A percentile compares a stretch with the other conserved stretches of the same genome.
Evolutionary conservation across 2,797 vertebrate genomes (phyloP).

Genomic region (Mycteria americana): DNA sequence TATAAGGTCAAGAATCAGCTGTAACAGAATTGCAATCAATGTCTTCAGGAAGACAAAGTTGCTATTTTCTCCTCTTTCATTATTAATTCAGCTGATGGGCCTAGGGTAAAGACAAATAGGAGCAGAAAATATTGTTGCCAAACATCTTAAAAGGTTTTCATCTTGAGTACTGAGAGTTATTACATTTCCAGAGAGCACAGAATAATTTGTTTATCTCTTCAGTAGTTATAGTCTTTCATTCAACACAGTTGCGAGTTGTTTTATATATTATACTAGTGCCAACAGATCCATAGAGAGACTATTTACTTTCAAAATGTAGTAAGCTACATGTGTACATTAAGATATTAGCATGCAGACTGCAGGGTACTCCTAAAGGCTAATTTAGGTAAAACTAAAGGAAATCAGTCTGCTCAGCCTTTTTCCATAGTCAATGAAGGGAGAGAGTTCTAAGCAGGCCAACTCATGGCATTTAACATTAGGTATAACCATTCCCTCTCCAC

Average conservation of each 20-base stretch:
- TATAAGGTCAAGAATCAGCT: conserved; percentile 29
- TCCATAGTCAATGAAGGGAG: neutral
- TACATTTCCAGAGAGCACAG: conserved; percentile 10
- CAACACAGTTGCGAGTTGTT: neutral
- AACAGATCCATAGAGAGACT: conserved; percentile 7
- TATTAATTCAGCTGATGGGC: conserved; percentile 52
- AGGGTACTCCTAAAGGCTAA: neutral
- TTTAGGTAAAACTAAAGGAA: conserved; percentile 35
- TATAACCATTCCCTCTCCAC: neutral
- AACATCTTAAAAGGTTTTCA: conserved; percentile 59
- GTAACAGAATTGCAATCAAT: conserved; percentile 16
- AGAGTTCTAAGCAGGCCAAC: neutral
- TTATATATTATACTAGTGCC: neutral
- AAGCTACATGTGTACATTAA: neutral
- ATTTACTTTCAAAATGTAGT: conserved; percentile 29
- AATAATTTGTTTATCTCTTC: conserved; percentile 48
- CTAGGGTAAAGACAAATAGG: conserved; percentile 16
- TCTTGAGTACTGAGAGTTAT: conserved; percentile 26
- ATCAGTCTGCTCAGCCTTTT: neutral
- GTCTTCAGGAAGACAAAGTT: conserved; percentile 29
- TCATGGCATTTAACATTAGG: neutral
- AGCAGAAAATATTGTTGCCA: conserved; percentile 46
- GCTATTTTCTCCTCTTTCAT: conserved; percentile 38
- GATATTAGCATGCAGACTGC: neutral
- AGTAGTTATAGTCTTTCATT: conserved; percentile 7